Evolutionary conservation across 2,113 vertebrate species (phyloP).

Genomic region (Baryphthengus martii): DNA sequence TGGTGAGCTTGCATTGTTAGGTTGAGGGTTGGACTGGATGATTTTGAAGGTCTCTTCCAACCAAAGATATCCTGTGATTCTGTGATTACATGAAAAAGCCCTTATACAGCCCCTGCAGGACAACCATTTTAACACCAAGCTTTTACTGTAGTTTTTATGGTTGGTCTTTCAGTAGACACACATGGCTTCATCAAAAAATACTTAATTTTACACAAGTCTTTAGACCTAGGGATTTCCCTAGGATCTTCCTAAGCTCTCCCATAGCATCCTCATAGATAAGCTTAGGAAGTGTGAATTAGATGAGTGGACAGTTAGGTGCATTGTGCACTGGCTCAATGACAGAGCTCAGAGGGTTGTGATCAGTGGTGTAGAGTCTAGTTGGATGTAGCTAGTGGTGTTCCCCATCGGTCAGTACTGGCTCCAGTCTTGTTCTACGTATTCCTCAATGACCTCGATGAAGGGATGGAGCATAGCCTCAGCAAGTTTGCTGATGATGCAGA

Average conservation of each 20-base stretch:
- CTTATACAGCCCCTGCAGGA: slow-evolving; percentile 25
- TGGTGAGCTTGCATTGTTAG: too few relatives aligned
- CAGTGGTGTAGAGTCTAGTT: neutral
- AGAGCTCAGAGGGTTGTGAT: neutral
- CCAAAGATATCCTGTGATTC: too few relatives aligned
- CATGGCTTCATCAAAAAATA: neutral
- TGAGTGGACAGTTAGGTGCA: neutral
- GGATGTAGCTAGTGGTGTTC: neutral
- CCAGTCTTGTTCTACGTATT: neutral
- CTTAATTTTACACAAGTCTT: neutral
- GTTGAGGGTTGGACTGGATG: too few relatives aligned
- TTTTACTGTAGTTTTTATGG: slow-evolving; percentile 42
- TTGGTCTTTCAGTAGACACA: slow-evolving; percentile 14
- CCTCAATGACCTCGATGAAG: neutral
- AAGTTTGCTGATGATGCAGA: neutral
- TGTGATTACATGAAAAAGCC: slow-evolving; percentile 33
- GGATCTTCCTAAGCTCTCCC: neutral
- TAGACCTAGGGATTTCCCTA: neutral
- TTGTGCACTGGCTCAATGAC: neutral
- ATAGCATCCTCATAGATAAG: neutral
- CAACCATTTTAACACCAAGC: slow-evolving; percentile 37
- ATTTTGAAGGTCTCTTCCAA: too few relatives aligned
- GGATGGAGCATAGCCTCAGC: neutral
- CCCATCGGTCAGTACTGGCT: neutral
- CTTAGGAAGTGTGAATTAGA: neutral